Conservation (phyloP, 1,140 invertebrate genomes). For the Venturia canescens region DNA sequence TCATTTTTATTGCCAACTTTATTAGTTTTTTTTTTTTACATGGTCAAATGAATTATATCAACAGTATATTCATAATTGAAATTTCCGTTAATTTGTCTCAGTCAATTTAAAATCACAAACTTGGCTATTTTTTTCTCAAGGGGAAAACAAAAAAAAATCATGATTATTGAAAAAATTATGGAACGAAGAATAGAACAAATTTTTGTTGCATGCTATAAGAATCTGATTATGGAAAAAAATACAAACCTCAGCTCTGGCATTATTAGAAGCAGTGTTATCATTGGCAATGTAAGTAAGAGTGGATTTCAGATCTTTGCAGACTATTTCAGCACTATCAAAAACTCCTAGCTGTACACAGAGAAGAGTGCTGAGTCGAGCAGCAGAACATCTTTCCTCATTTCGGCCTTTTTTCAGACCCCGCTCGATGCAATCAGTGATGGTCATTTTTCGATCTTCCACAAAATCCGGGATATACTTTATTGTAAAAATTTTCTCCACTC, state of each 20-base stretch:
- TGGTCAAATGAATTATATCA: too few species aligned
- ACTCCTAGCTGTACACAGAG: slow-evolving; percentile 90
- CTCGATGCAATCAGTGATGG: slow-evolving; percentile 88
- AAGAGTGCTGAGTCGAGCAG: slow-evolving; percentile 87
- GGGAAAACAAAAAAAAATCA: too few species aligned
- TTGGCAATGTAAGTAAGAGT: slow-evolving; percentile 77
- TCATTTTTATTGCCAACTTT: too few species aligned
- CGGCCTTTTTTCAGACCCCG: slow-evolving; percentile 89
- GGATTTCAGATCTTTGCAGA: slow-evolving; percentile 79
- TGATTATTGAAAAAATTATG: too few species aligned
- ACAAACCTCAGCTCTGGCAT: slow-evolving; percentile 80
- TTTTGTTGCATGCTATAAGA: too few species aligned
- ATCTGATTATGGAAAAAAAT: background rate
- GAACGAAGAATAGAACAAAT: too few species aligned
- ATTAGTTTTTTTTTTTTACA: too few species aligned
- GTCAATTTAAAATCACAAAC: too few species aligned
- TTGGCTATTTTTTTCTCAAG: too few species aligned
- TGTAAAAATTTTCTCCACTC: slow-evolving; percentile 85
- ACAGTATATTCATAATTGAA: too few species aligned
- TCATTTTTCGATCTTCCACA: slow-evolving; percentile 84
- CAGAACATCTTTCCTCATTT: slow-evolving; percentile 87
- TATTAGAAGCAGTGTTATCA: slow-evolving; percentile 78
- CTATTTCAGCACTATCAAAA: slow-evolving; percentile 80
- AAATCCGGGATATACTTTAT: slow-evolving; percentile 89
- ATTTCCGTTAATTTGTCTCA: too few species aligned